Percentiles rank a stretch among this genome's conserved stretches.
These are phyloP conservation scores for Smittia aterrima DNA, from an alignment of 2,888 invertebrate genomes.

Conservation along the genomic window DNA sequence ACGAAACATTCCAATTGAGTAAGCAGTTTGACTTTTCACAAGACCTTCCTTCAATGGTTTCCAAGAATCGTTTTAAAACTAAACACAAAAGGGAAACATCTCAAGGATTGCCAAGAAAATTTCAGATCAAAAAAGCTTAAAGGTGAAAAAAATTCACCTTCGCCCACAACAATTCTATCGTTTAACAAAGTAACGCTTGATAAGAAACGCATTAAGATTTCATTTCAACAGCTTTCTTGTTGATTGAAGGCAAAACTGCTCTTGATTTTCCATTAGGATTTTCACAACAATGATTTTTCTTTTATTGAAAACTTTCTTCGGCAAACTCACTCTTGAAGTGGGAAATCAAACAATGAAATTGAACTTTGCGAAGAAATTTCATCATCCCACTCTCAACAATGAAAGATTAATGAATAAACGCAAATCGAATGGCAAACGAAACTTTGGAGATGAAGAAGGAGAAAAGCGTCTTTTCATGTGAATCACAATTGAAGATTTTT, in stretches of 20 bases:
- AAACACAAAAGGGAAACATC: too few species aligned
- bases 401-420: conserved; percentile 41
- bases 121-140: too few species aligned
- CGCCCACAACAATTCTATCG: too few species aligned
- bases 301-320: conserved; percentile 29
- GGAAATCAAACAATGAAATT: conserved; percentile 39
- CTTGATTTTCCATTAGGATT: conserved; percentile 23
- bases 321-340: not conserved
- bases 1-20: not conserved
- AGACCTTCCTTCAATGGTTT: not conserved
- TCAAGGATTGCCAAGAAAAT: too few species aligned
- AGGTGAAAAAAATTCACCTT: too few species aligned
- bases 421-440: conserved; percentile 39
- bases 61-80: too few species aligned
- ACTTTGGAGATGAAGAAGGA: not conserved
- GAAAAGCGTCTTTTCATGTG: conserved; percentile 1
- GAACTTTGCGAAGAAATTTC: conserved; percentile 17
- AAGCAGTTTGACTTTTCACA: not conserved
- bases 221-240: not conserved
- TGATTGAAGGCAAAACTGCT: conserved; percentile 16
- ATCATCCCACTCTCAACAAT: conserved; percentile 19
- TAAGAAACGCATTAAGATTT: not conserved
- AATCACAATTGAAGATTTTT: not conserved
- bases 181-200: not conserved
- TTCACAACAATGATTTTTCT: conserved; percentile 18